phyloP scores from a whole-genome alignment of 1,140 invertebrate species.

The Neocloeon triangulifer region DNA sequence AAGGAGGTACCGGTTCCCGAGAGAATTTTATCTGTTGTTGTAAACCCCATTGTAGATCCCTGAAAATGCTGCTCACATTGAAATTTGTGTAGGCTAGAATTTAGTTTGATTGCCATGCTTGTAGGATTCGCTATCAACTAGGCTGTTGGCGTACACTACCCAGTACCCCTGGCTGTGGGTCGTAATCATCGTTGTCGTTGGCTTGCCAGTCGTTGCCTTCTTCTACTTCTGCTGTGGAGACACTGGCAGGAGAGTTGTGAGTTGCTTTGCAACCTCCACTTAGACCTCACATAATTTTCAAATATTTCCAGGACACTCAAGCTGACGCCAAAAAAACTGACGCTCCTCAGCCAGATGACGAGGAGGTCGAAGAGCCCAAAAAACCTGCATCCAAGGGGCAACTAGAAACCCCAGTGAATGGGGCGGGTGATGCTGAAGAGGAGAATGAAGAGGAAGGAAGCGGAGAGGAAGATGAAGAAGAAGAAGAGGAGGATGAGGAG shows the following conservation, averaged over 20 bases:
- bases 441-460: slow-evolving; percentile 22
- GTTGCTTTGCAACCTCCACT: slow-evolving; percentile 4
- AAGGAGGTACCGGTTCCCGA: slow-evolving; percentile 32
- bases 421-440: slow-evolving; percentile 9
- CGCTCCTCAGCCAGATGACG: slow-evolving; percentile 22
- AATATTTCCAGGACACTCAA: slow-evolving; percentile 13
- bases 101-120: slow-evolving; percentile 12
- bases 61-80: slow-evolving; percentile 5
- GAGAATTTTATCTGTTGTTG: too few relatives aligned
- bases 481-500: slow-evolving; percentile 18
- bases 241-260: slow-evolving; percentile 20
- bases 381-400: slow-evolving; percentile 10
- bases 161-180: slow-evolving; percentile 82
- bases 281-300: slow-evolving; percentile 7
- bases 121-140: slow-evolving; percentile 62
- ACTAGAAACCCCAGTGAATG: slow-evolving; percentile 11
- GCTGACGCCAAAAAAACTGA: slow-evolving; percentile 35
- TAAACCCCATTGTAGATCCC: too few relatives aligned
- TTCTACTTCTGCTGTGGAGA: slow-evolving; percentile 55
- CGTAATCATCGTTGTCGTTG: slow-evolving; percentile 57
- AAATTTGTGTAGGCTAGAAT: slow-evolving; percentile 10
- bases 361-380: slow-evolving; percentile 17
- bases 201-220: slow-evolving; percentile 44
- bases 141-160: slow-evolving; percentile 57
- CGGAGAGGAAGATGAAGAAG: slow-evolving; percentile 19